Evolutionary conservation across 2,888 invertebrate genomes (phyloP), one percentile per base, ranked within the genome.

Genomic region (Cabera pusaria): DNA sequence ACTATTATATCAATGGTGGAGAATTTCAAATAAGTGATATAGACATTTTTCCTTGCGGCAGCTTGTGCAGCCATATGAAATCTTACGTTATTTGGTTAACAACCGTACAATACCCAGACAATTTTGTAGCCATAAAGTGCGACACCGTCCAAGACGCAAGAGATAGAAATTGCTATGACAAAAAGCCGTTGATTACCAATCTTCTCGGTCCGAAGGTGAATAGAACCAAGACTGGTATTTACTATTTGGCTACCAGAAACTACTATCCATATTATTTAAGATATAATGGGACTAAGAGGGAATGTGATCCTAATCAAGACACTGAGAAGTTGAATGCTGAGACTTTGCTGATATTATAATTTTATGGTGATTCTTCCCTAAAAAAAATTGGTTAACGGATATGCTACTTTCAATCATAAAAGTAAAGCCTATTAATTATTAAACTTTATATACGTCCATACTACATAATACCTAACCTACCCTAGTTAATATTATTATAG

Each of bases 201-300:
- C 6, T 49, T 0, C 5, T 50, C 7, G 43, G 50, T 5, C 33
- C 23, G 1, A 57, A 64, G 0, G 57, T 48, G 0, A 56, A 72
- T 39, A 60, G 28, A 6, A 59, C 6, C 14, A 60, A 44, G 3
- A 40, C 40, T n/a, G 73, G 72, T 0, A 63, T 73, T 18, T 73
- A 58, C 35, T 68, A 61, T 26, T 34, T 74, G 3, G 39, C 60
- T 0, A 67, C 69, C 0, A 34, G 18, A 2, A 42, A 58, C 12
- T 27, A 8, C 1, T 66, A 54, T 26, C 75, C 74, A 0, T 76
- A 59, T 36, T 64, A 47, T 47, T 41, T 74, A 24, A 71, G 65
- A 0, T 33, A 54, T 6, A 27, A 9, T 8, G 26, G 14, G 4
- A 14, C 14, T 2, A 14, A 14, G 14, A 14, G 14, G 14, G 14